phyloP scores from a whole-genome alignment of 2,113 vertebrate genomes.

The Corythornis madagascariensis region DNA sequence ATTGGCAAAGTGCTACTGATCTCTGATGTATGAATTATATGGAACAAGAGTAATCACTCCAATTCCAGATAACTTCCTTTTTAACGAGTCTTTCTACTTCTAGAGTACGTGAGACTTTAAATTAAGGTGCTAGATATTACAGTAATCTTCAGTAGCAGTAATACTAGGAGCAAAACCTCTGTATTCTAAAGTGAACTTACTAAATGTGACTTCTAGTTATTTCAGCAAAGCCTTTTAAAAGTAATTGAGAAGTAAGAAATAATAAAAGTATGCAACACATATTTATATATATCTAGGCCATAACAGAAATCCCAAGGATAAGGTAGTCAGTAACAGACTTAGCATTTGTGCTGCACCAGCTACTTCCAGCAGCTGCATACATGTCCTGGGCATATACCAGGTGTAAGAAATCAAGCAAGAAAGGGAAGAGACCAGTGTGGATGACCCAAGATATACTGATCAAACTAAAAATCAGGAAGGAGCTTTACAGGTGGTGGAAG shows the following conservation, averaged over 20 bases:
- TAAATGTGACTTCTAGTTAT: background rate
- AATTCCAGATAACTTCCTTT: background rate
- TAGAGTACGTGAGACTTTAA: background rate
- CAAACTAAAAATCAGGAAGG: no score
- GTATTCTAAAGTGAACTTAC: background rate
- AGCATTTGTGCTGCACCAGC: background rate
- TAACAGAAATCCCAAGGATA: background rate
- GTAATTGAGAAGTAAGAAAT: background rate
- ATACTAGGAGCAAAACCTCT: background rate
- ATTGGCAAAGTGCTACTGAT: background rate
- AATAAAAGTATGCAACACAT: background rate
- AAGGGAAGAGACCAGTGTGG: no score
- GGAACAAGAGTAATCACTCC: background rate
- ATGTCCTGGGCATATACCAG: no score
- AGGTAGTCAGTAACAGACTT: rapidly evolving
- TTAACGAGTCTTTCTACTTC: background rate
- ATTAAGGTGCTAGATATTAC: background rate
- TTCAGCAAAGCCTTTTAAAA: background rate
- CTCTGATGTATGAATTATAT: background rate
- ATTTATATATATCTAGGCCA: background rate
- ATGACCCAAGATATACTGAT: no score
- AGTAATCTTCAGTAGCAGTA: background rate
- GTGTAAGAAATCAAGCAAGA: no score
- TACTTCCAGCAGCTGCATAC: background rate
- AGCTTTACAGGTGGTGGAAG: no score